Evolutionary conservation across 2,888 invertebrate species (phyloP).

Genomic region (Limnephilus rhombicus): DNA sequence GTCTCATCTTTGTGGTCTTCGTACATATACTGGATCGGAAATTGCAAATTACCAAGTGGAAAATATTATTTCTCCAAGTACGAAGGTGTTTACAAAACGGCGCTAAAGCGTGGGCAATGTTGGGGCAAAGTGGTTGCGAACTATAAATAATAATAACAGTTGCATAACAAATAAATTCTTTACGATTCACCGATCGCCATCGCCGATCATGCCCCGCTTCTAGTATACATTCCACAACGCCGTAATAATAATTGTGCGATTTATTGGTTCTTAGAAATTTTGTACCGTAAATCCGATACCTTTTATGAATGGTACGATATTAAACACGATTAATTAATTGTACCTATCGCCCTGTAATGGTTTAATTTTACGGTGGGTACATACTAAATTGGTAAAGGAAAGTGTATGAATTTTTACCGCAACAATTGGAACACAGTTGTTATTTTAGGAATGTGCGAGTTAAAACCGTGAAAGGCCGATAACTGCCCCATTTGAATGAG

Average conservation of each 20-base stretch:
- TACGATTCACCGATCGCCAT: conserved; percentile 2
- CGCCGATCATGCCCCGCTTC: neutral
- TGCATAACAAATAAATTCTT: conserved; percentile 23
- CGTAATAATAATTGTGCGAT: neutral
- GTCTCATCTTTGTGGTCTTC: no score
- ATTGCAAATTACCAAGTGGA: neutral
- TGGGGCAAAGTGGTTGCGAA: conserved; percentile 5
- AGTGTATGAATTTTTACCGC: neutral
- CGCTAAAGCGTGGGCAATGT: neutral
- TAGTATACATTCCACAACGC: neutral
- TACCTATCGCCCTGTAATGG: neutral
- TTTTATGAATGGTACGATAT: neutral
- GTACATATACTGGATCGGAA: neutral
- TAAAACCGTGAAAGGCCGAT: neutral
- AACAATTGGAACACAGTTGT: neutral
- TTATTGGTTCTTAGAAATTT: conserved; percentile 25
- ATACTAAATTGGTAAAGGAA: neutral
- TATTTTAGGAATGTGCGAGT: neutral
- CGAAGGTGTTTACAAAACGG: neutral
- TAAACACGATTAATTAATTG: neutral
- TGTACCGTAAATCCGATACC: conserved; percentile 1
- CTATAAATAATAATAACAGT: neutral
- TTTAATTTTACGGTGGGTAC: neutral
- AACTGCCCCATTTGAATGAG: neutral
- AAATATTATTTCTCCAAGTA: neutral